Percentiles rank a stretch among this genome's conserved stretches.
These are phyloP conservation scores for Hemicentrotus pulcherrimus DNA, from an alignment of 35 echinoderm and acorn worm species.

Conservation along the genomic window DNA sequence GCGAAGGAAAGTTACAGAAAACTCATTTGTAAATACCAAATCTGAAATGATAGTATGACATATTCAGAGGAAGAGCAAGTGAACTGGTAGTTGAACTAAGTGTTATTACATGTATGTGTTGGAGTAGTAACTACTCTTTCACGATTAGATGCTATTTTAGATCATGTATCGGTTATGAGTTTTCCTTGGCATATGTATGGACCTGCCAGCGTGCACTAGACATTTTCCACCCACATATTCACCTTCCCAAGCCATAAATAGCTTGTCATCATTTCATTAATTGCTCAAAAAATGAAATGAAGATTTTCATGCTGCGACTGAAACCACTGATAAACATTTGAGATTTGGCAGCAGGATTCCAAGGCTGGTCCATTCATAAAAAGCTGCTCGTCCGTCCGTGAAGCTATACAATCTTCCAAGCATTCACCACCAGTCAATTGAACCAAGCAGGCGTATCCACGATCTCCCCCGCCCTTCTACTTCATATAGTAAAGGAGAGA, in stretches of 20 bases:
- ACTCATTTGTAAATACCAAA: too few species aligned
- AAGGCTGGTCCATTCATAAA: not conserved
- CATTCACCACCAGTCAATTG: slow-evolving; percentile 1
- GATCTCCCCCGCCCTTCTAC: not conserved
- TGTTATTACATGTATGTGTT: too few species aligned
- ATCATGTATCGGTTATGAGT: not conserved
- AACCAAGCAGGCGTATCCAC: not conserved
- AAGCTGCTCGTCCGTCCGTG: not conserved
- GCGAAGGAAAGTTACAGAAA: too few species aligned
- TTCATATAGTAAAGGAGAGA: not conserved
- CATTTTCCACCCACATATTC: not conserved
- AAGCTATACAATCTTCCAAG: not conserved
- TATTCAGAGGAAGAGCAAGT: too few species aligned
- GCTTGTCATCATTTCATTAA: not conserved
- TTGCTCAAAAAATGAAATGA: not conserved
- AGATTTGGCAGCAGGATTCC: not conserved
- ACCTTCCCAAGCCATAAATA: not conserved
- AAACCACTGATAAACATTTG: not conserved
- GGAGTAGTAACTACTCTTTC: too few species aligned
- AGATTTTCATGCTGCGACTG: not conserved
- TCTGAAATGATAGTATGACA: too few species aligned
- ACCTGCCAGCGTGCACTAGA: not conserved
- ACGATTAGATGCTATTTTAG: not conserved
- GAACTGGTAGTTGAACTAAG: too few species aligned
- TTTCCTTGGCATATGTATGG: not conserved